Evolutionary conservation across 2,113 vertebrate species (phyloP), one percentile per base, ranked within the genome.

Genomic region (Tychaedon coryphoeus): DNA sequence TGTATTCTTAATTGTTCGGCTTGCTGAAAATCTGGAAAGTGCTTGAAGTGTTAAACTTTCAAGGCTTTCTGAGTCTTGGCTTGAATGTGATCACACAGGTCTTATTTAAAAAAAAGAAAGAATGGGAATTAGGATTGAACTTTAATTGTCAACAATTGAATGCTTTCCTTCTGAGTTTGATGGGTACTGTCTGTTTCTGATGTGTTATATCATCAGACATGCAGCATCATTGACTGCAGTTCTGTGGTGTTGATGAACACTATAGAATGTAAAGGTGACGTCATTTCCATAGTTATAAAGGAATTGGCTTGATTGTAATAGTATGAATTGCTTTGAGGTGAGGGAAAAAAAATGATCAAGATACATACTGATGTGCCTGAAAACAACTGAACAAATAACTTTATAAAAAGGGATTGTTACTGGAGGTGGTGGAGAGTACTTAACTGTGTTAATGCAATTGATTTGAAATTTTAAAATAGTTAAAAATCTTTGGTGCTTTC

Each of bases 401-500:
- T 77, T 4, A 2, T 29, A 9, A 16, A 62, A 58, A 64, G 15
- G 25, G 28, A 31, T 54, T 26, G 7, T 56, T 89, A 10, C 8
- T 36, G 26, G 22, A 60, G 22, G 8, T 58, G 56, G 34, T 69
- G 40, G 54, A 69, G 14, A 53, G 23, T 53, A 65, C 5, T 40
- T 73, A 57, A 24, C 42, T 61, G 1, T 20, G 18, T 73, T 83
- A 10, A 9, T n/a, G 18, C 9, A 64, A 5, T 29, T 75, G 10
- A 33, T 71, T 36, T 56, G 24, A 53, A 75, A 64, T 71, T 56
- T 20, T 17, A 20, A 54, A 61, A 8, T 38, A 40, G 24, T 86
- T 86, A 5, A 51, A 71, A 75, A 25, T 38, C 10, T 45, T n/a
- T 1, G 5, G 11, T 3, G 2, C 1, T 4, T 1, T 73, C 19